phyloP scores from a whole-genome alignment of 2,888 invertebrate species.

The Elgonia sp. region DNA sequence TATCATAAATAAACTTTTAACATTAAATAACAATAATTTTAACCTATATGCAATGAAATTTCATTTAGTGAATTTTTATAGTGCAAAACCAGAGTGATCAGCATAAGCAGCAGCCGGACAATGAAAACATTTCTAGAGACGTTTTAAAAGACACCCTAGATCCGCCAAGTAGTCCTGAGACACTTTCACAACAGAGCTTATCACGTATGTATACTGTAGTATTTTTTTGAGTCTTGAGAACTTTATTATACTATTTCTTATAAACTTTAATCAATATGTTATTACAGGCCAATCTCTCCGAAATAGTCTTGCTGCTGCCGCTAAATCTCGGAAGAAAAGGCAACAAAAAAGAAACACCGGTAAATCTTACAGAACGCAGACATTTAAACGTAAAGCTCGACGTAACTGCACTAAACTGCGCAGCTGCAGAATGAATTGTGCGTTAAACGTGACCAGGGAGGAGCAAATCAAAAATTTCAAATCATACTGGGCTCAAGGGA shows the following conservation, averaged over 20 bases:
- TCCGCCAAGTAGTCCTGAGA: slow-evolving; percentile 40
- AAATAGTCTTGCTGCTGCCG: slow-evolving; percentile 36
- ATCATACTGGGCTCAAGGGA: slow-evolving; percentile 41
- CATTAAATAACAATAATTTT: slow-evolving; percentile 28
- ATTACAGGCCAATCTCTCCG: slow-evolving; percentile 26
- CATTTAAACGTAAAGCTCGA: slow-evolving; percentile 19
- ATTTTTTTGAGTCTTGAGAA: slow-evolving; percentile 34
- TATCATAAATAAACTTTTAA: slow-evolving; percentile 25
- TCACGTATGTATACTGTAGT: slow-evolving; percentile 46
- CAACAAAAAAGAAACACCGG: slow-evolving; percentile 45
- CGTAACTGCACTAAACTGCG: slow-evolving; percentile 34
- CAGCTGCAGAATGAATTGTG: slow-evolving; percentile 44
- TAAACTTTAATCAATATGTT: slow-evolving; percentile 36
- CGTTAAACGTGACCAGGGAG: slow-evolving; percentile 41
- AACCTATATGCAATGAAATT: slow-evolving; percentile 37
- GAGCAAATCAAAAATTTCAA: slow-evolving; percentile 45
- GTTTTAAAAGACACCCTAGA: slow-evolving; percentile 27
- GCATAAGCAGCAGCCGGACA: slow-evolving; percentile 28
- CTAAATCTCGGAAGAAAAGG: slow-evolving; percentile 31
- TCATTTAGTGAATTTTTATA: slow-evolving; percentile 42
- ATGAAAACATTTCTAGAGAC: slow-evolving; percentile 33
- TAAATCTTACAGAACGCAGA: slow-evolving; percentile 38
- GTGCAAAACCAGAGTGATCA: slow-evolving; percentile 41
- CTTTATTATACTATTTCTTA: slow-evolving; percentile 41
- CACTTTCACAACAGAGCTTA: slow-evolving; percentile 42